These are phyloP conservation scores for Microvelia longipes DNA, from an alignment of 1,140 invertebrate genomes.

Conservation along the genomic window DNA sequence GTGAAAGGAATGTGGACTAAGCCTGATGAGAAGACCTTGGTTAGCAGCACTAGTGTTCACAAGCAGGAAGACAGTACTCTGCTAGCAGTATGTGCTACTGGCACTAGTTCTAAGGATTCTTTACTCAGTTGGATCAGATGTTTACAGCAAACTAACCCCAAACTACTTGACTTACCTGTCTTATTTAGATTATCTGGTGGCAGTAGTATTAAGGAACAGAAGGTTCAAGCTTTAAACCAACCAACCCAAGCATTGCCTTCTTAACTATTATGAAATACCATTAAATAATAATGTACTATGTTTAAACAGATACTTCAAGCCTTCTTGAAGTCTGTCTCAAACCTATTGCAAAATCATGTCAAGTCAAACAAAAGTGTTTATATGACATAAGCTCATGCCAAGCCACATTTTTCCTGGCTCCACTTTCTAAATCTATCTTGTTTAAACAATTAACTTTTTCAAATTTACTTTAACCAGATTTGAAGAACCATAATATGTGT, in stretches of 20 bases:
- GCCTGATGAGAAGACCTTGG: neutral
- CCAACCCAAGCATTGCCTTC: neutral
- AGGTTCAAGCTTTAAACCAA: neutral
- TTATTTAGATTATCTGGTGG: conserved; percentile 11
- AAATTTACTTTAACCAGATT: too few species aligned
- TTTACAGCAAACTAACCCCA: conserved; percentile 62
- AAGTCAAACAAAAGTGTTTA: too few species aligned
- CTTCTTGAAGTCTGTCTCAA: too few species aligned
- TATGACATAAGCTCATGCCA: too few species aligned
- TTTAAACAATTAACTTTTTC: too few species aligned
- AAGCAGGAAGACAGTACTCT: conserved; percentile 89
- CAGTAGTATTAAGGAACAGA: neutral
- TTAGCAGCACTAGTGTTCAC: conserved; percentile 48
- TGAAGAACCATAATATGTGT: too few species aligned
- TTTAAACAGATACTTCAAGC: too few species aligned
- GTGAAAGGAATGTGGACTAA: neutral
- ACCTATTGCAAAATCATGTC: too few species aligned
- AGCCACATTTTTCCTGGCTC: too few species aligned
- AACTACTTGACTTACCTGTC: conserved; percentile 32
- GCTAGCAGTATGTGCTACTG: conserved; percentile 70
- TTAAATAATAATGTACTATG: too few species aligned
- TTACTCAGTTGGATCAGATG: conserved; percentile 81
- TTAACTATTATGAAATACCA: too few species aligned
- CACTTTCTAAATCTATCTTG: too few species aligned
- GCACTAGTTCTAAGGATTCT: conserved; percentile 78